Evolutionary conservation across 2,888 invertebrate species (phyloP), one percentile per base, ranked within the genome.

Genomic region (Tetranychus piercei): DNA sequence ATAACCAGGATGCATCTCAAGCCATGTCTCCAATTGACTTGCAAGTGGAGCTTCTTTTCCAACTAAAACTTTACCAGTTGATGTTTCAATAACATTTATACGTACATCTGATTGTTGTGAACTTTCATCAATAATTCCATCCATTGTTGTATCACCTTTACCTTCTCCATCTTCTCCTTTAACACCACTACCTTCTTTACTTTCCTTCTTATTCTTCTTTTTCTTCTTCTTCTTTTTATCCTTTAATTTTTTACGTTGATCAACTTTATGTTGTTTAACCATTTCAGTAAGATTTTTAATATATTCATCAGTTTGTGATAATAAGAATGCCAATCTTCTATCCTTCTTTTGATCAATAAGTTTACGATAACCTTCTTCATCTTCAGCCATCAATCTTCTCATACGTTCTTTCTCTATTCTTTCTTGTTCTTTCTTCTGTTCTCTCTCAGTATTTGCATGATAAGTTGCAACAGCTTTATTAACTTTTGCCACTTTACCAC

Each of bases 291-390:
- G 87, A 83, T 94, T 96, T 79, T 90, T 88, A 80, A 99, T 95
- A 82, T 97, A 99, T 82, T 99, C 97, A 84, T 99, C 99, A 1
- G 99, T 99, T 85, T 99, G 99, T 1, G 93, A 90, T 73, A 99
- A 86, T 74, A 99, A 86, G 87, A 96, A 97, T 73, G 97, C 97
- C 81, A 99, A 85, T 75, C 99, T 90, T 84, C 96, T 95, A 85
- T 99, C 99, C 87, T 99, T 99, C 88, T 99, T 99, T 83, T 99
- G 96, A 87, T 99, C 99, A 81, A 99, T 97, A 73, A 99, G 88
- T 83, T 97, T 97, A 78, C 99, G 87, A 85, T 99, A 99, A 77
- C 99, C 99, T 83, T 97, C 99, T 85, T 99, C 99, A 84, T 99
- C 99, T 83, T 99, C 99, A 67, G 95, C 94, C 97, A 99, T 99